A percentile compares a stretch with the other conserved stretches of the same genome.
Evolutionary conservation across 1,140 invertebrate genomes (phyloP).

Genomic region (Drosophila busckii): DNA sequence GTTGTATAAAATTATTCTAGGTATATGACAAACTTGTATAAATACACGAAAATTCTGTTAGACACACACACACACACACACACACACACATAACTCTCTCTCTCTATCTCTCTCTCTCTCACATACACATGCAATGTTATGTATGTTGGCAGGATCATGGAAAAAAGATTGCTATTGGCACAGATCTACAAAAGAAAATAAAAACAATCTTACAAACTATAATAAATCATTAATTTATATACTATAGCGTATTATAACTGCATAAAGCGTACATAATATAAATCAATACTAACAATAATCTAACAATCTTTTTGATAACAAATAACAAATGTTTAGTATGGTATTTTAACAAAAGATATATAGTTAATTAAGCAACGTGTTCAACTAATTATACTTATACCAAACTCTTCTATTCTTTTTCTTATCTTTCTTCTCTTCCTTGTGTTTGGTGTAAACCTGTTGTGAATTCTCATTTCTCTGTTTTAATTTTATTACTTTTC

Average conservation of each 20-base stretch:
- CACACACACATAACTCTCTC: conserved; percentile 2
- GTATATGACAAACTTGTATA: conserved; percentile 38
- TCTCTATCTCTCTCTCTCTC: no score
- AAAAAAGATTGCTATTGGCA: conserved; percentile 67
- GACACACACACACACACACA: conserved; percentile 31
- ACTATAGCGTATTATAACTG: no score
- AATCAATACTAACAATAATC: no score
- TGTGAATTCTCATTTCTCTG: conserved; percentile 12
- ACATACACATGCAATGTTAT: no score
- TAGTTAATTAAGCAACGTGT: conserved; percentile 37
- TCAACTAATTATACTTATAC: conserved; percentile 64
- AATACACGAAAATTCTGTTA: conserved; percentile 49
- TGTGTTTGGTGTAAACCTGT: conserved; percentile 38
- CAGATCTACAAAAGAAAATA: conserved; percentile 52
- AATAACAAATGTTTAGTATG: no score
- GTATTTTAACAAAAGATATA: conserved; percentile 23
- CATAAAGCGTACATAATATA: no score
- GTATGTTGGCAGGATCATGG: no score
- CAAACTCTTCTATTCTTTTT: conserved; percentile 74
- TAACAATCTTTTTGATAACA: no score
- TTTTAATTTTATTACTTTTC: conserved; percentile 8
- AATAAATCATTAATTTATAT: conserved; percentile 8
- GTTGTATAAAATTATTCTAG: conserved; percentile 36
- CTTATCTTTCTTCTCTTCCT: conserved; percentile 66
- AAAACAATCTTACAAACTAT: conserved; percentile 2